phyloP scores from a whole-genome alignment of 2,797 vertebrate genomes.

The Fistularia tabacaria region DNA sequence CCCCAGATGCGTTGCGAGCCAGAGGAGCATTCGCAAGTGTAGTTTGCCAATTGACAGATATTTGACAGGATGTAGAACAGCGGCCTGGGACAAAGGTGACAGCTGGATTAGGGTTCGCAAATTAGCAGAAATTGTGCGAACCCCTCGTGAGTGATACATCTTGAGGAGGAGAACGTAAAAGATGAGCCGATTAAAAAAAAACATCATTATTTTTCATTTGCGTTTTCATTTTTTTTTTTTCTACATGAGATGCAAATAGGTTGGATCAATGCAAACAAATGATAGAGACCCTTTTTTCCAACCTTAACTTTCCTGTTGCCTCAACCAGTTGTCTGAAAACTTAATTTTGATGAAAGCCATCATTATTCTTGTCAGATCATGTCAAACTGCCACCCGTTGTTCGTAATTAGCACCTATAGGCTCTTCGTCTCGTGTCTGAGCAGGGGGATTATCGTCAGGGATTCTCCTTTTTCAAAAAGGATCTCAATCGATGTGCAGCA shows the following conservation, averaged over 20 bases:
- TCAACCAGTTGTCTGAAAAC: too few species aligned
- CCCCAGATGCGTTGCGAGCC: conserved; percentile 66
- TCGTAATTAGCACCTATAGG: conserved; percentile 71
- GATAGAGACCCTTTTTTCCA: too few species aligned
- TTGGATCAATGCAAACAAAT: too few species aligned
- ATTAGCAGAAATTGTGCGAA: background rate
- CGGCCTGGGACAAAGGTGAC: conserved; percentile 35
- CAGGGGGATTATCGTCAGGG: conserved; percentile 65
- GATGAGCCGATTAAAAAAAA: too few species aligned
- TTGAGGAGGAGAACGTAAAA: background rate
- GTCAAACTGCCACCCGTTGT: conserved; percentile 33
- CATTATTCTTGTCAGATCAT: conserved; percentile 29
- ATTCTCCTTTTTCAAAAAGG: conserved; percentile 56
- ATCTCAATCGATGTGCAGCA: conserved; percentile 38
- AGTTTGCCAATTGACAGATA: conserved; percentile 68
- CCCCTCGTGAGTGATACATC: background rate
- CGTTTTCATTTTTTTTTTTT: too few species aligned
- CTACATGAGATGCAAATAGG: too few species aligned
- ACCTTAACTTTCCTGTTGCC: too few species aligned
- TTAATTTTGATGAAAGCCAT: conserved; percentile 17
- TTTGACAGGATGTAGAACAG: conserved; percentile 49
- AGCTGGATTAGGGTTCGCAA: background rate
- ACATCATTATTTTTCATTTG: too few species aligned
- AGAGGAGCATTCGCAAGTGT: conserved; percentile 70
- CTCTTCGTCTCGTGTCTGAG: conserved; percentile 66